Base-by-base conservation (phyloP, 1,140 invertebrate genomes). In the Liolophura sinensis region DNA sequence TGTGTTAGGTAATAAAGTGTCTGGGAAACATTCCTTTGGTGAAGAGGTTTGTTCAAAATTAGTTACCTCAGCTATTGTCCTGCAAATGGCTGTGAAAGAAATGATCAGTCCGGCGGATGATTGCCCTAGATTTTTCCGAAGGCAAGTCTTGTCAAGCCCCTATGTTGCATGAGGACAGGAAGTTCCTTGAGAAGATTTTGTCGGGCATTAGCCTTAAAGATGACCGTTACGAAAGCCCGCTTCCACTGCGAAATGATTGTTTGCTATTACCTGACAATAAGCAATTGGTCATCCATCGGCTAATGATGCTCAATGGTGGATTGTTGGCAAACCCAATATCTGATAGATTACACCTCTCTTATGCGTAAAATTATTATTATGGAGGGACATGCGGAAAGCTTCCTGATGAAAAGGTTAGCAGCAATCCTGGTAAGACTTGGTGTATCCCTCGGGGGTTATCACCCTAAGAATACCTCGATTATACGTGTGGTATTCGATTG, bases 381-480 rank as follows among this genome's bases (percentile, higher is more conserved):
- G n/a, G 12, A 66, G 24, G 64, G 68, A 5, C 25, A 56, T 74
- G 51, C 57, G 52, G 52, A 54, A 16, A 63, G 62, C 51, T 71
- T 48, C 57, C 63, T 16, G 20, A 40, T n/a, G 58, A 62, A 49
- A 58, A 48, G n/a, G 24, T 25, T n/a, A 27, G 64, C 9, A n/a
- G n/a, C n/a, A 25, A 20, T 24, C 7, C 16, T 27, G 48, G 31
- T 1, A 20, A 51, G 16, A n/a, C 14, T 15, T 73, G 73, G 68
- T 77, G 74, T 55, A 62, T 81, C 6, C 72, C 78, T 0, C 62
- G 69, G 52, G 4, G 76, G 77, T 5, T 66, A 64, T 24, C 68
- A 73, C 49, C 65, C 72, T 15, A 65, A 69, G 20, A 79, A 78
- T 27, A 66, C 62, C 16, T 60, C 60, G n/a, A n/a, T n/a, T n/a